Evolutionary conservation across 2,888 invertebrate genomes (phyloP).

Genomic region (Mactromeris polynyma): DNA sequence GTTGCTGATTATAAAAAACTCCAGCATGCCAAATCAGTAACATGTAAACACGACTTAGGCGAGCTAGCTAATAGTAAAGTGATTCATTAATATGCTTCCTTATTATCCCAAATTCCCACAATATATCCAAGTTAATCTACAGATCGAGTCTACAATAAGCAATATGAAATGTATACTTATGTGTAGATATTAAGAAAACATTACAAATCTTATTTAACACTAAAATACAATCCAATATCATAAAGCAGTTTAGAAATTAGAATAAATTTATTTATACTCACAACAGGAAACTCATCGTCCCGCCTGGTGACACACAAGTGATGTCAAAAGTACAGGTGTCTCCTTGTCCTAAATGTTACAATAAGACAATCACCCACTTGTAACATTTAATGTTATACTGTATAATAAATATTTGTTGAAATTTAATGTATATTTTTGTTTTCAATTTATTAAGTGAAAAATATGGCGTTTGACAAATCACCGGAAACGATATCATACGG

Average conservation of each 20-base stretch:
- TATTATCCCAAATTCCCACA: too few species aligned
- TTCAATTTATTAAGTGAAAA: constrained; percentile 25
- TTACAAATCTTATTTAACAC: too few species aligned
- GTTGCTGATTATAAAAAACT: too few species aligned
- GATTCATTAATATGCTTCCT: too few species aligned
- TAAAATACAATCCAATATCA: too few species aligned
- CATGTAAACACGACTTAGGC: too few species aligned
- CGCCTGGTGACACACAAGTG: constrained; percentile 6
- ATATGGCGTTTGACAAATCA: constrained; percentile 40
- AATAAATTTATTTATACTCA: background rate
- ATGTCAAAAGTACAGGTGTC: constrained; percentile 27
- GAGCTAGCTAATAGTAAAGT: too few species aligned
- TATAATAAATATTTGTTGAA: background rate
- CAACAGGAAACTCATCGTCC: constrained; percentile 25
- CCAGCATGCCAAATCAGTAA: too few species aligned
- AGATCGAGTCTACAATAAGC: too few species aligned
- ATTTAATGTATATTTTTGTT: constrained; percentile 22
- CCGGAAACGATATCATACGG: constrained; percentile 6
- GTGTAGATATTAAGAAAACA: too few species aligned
- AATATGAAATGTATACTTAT: too few species aligned
- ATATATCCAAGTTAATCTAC: too few species aligned
- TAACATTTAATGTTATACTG: background rate
- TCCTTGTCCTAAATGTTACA: background rate
- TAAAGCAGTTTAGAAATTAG: background rate
- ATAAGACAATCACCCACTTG: background rate